Evolutionary conservation across 2,113 vertebrate species (phyloP).

Genomic region (Epinephelus cyanopodus): DNA sequence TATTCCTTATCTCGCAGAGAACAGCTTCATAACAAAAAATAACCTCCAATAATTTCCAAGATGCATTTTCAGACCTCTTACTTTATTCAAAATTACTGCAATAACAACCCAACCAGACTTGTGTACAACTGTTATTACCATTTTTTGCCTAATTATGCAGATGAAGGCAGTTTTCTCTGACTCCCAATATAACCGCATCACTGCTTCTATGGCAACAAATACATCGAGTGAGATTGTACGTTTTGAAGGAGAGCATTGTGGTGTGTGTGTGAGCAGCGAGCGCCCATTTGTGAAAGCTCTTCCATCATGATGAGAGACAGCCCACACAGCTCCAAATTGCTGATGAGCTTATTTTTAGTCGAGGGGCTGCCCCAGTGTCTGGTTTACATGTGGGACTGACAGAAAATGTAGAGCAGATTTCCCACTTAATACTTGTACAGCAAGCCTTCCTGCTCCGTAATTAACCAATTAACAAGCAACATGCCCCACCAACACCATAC

Average conservation of each 20-base stretch:
- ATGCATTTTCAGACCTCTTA: slow-evolving; percentile 26
- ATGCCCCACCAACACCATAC: slow-evolving; percentile 89
- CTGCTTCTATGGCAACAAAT: slow-evolving; percentile 50
- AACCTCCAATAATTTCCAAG: slow-evolving; percentile 28
- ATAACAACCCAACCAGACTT: slow-evolving; percentile 19
- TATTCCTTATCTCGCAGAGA: slow-evolving; percentile 57
- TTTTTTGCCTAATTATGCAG: slow-evolving; percentile 45
- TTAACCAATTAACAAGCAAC: slow-evolving; percentile 97
- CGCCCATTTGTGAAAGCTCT: slow-evolving; percentile 58
- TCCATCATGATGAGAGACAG: slow-evolving; percentile 75
- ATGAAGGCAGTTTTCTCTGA: slow-evolving; percentile 22
- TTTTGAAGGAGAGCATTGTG: slow-evolving; percentile 43
- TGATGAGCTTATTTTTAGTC: slow-evolving; percentile 82
- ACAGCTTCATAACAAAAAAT: slow-evolving; percentile 51
- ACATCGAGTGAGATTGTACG: slow-evolving; percentile 20
- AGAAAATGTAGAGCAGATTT: slow-evolving; percentile 78
- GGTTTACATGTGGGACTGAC: slow-evolving; percentile 71
- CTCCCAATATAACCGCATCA: slow-evolving; percentile 7
- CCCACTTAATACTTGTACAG: slow-evolving; percentile 87
- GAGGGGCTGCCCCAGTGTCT: slow-evolving; percentile 73
- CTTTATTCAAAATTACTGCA: slow-evolving; percentile 28
- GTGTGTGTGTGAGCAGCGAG: slow-evolving; percentile 41
- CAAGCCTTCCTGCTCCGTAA: slow-evolving; percentile 88
- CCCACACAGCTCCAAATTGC: slow-evolving; percentile 76
- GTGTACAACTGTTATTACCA: slow-evolving; percentile 1